Conservation (phyloP, 2,797 vertebrate genomes). For the Echeneis naucrates region DNA sequence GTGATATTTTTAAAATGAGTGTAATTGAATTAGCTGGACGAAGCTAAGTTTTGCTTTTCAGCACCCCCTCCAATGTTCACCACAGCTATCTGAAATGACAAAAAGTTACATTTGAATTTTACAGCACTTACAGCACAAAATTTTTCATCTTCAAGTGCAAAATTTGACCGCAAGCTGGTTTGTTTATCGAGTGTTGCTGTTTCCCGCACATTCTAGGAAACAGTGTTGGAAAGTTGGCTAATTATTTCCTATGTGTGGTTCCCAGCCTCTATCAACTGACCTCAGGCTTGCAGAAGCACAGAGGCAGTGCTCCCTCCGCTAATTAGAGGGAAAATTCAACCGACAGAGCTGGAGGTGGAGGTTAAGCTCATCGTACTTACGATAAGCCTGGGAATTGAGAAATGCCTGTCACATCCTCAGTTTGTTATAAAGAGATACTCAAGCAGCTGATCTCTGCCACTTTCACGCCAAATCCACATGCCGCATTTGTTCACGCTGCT, state of each 20-base stretch:
- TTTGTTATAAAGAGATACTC: constrained; percentile 57
- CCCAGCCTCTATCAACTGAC: constrained; percentile 72
- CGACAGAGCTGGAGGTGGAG: constrained; percentile 63
- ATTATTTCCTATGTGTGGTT: constrained; percentile 68
- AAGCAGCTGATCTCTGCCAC: constrained; percentile 57
- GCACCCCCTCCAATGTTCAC: constrained; percentile 42
- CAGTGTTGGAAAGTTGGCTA: constrained; percentile 69
- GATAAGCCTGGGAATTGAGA: constrained; percentile 73
- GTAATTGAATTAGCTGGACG: constrained; percentile 61
- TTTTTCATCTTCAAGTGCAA: constrained; percentile 5
- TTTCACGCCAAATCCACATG: constrained; percentile 42
- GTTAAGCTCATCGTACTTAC: constrained; percentile 71
- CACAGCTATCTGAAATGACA: constrained; percentile 21
- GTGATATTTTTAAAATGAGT: constrained; percentile 61
- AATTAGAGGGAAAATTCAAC: constrained; percentile 74
- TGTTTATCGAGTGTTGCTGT: constrained; percentile 54
- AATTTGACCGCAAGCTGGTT: constrained; percentile 49
- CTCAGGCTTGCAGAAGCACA: constrained; percentile 53
- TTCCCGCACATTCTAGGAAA: constrained; percentile 51
- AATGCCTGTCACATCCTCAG: constrained; percentile 53
- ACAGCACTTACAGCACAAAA: constrained; percentile 10
- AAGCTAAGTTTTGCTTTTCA: constrained; percentile 53
- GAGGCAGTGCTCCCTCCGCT: constrained; percentile 53
- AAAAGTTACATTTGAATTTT: constrained; percentile 12
- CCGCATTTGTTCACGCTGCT: constrained; percentile 14